phyloP scores from a whole-genome alignment of 1,140 invertebrate genomes.

The Brachionus angularis region DNA sequence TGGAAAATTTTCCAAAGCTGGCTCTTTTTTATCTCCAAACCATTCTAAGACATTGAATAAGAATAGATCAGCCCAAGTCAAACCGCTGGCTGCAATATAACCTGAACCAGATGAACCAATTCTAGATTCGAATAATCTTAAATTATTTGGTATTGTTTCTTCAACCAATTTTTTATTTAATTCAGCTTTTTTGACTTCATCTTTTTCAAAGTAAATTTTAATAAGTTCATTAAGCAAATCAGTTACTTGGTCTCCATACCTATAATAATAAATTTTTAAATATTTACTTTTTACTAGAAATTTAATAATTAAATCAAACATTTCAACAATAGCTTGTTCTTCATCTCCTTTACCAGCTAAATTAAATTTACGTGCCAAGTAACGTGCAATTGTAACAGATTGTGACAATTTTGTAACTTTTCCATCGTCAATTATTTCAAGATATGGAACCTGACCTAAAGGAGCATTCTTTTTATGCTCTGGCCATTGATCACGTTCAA shows the following conservation, averaged over 20 bases:
- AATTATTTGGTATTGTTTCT: constrained; percentile 7
- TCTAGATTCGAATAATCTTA: not conserved
- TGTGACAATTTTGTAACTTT: not conserved
- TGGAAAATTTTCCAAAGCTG: not conserved
- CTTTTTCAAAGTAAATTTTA: constrained; percentile 36
- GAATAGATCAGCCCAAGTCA: constrained; percentile 39
- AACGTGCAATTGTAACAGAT: constrained; percentile 12
- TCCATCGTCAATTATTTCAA: constrained; percentile 6
- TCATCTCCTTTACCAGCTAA: constrained; percentile 34
- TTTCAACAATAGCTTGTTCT: constrained; percentile 37
- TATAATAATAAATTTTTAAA: not conserved
- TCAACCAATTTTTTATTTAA: not conserved
- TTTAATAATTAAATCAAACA: not conserved
- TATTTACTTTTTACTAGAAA: not conserved
- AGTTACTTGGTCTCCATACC: constrained; percentile 1
- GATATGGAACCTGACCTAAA: constrained; percentile 29
- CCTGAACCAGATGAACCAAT: constrained; percentile 9
- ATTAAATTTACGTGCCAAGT: constrained; percentile 29
- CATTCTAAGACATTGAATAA: constrained; percentile 12
- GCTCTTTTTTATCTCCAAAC: constrained; percentile 3
- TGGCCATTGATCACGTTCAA: constrained; percentile 42
- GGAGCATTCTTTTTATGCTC: constrained; percentile 21
- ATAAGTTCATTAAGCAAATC: constrained; percentile 38
- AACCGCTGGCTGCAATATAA: constrained; percentile 1
- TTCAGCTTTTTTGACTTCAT: constrained; percentile 16